Evolutionary conservation across 2,888 invertebrate genomes (phyloP).

Genomic region (Oxyscelio sp.): DNA sequence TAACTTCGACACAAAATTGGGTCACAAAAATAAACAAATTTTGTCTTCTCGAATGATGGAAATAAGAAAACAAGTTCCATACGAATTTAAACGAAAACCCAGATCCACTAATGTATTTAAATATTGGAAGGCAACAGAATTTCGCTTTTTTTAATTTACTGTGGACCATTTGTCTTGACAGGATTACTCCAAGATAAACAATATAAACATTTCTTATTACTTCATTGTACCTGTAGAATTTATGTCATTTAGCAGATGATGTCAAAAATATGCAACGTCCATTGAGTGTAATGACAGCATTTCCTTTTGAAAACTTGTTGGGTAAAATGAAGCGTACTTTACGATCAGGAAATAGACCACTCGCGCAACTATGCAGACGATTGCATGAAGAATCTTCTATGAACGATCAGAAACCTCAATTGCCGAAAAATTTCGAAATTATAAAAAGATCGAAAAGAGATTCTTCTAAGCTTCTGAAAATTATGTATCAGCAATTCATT

Average conservation of each 20-base stretch:
- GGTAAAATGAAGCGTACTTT: neutral
- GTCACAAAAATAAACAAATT: neutral
- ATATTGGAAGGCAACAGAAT: neutral
- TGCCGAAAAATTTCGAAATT: too few species aligned
- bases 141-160: neutral
- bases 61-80: neutral
- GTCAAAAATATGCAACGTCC: neutral
- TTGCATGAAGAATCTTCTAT: neutral
- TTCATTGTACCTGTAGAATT: neutral
- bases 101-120: neutral
- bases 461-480: neutral
- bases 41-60: neutral
- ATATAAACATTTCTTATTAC: neutral
- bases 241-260: neutral
- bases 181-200: neutral
- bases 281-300: neutral
- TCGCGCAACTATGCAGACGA: neutral
- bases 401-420: neutral
- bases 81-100: constrained; percentile 3
- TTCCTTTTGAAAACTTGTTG: neutral
- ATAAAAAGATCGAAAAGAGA: too few species aligned
- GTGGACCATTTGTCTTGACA: neutral
- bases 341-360: neutral
- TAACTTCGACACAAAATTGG: neutral
- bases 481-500: constrained; percentile 29